Evolutionary conservation across 2,113 vertebrate genomes (phyloP).

Genomic region (Indicator indicator): DNA sequence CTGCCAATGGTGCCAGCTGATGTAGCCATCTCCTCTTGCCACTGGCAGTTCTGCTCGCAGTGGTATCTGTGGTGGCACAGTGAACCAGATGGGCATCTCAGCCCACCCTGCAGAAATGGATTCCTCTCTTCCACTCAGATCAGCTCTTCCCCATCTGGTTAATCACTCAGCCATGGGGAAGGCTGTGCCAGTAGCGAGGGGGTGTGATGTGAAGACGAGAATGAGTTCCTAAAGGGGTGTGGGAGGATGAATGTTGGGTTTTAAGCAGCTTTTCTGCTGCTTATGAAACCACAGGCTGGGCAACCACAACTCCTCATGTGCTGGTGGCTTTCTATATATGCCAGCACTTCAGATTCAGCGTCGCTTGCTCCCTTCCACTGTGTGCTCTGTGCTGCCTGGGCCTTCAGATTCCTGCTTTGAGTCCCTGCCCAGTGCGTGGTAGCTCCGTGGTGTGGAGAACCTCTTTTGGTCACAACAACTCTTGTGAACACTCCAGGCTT

Average conservation of each 20-base stretch:
- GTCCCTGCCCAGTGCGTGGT: fast-evolving
- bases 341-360: neutral
- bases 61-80: fast-evolving
- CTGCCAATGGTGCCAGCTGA: neutral
- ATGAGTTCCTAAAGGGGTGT: conserved; percentile 37
- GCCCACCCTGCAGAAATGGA: conserved; percentile 14
- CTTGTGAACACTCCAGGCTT: no score
- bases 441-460: neutral
- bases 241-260: conserved; percentile 33
- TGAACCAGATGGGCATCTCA: conserved; percentile 31
- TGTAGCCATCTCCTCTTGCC: neutral
- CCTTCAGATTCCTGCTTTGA: neutral
- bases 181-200: conserved; percentile 45
- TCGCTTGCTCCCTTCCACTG: fast-evolving
- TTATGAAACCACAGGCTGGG: conserved; percentile 54
- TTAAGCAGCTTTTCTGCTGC: conserved; percentile 33
- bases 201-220: conserved; percentile 37
- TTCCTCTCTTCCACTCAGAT: conserved; percentile 16
- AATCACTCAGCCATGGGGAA: conserved; percentile 33
- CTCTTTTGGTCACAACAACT: no score
- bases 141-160: conserved; percentile 48
- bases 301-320: neutral
- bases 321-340: conserved; percentile 9
- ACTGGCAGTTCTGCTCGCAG: fast-evolving
- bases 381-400: neutral